Base-by-base conservation (phyloP, 1,140 invertebrate genomes). In the Orussus abietinus region DNA sequence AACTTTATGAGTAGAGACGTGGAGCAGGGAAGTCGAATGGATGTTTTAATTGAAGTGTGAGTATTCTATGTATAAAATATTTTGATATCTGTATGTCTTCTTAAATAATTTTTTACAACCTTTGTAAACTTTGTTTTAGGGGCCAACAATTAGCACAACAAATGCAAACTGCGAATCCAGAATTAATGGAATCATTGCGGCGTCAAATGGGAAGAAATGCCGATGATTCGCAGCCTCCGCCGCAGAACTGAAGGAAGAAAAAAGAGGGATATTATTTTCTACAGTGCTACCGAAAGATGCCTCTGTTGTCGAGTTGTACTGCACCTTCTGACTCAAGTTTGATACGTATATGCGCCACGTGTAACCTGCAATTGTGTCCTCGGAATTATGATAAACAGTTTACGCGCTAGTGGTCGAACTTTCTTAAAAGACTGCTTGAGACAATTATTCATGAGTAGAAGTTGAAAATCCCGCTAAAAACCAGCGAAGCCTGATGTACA, bases 91-190 rank as follows among this genome's bases (percentile, higher is more conserved):
- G 9, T 1, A 18, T 1, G 18, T 1, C 12, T 28, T 22, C 1
- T 20, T 10, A 20, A 25, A 2, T 28, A 26, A 2, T 19, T n/a
- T 31, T 29, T 31, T 30, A 14, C 9, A 33, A 42, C 26, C 29
- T 39, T 35, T 45, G 38, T 42, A 11, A 41, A 38, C 57, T 51
- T 57, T 52, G 36, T 62, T 74, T 42, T 51, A 83, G 81, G 22
- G 83, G 83, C 2, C 83, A 84, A 55, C 79, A 82, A 52, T 68
- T 88, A 37, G 81, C 82, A 15, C 69, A 77, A 38, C 80, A 83
- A 53, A 80, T 88, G 75, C 80, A 84, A 51, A 74, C 64, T 39
- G 69, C 72, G 4, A 83, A 87, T 66, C 84, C 84, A 3, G 79
- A 82, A 28, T 64, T 87, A 13, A 75, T 86, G 5, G 81, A 85